Evolutionary conservation across 2,797 vertebrate species (phyloP), one percentile per base, ranked within the genome.

Genomic region (Mormyrops attenuatus): DNA sequence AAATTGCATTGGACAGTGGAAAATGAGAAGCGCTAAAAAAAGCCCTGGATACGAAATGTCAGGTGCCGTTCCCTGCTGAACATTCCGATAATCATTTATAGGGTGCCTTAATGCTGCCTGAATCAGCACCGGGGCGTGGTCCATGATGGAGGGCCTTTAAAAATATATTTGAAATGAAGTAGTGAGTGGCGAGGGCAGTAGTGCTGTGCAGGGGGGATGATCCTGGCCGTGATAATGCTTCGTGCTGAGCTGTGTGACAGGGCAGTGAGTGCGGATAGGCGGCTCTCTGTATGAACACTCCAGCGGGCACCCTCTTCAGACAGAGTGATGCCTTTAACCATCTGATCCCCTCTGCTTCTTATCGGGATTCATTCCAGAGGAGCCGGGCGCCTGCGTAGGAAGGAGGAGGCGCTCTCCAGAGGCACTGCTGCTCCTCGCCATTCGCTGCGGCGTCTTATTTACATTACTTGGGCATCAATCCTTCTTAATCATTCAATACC

Each of bases 341-440:
- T n/a, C 88, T 87, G 60, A 34, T 38, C 90, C 91, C 88, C 49
- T 88, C 86, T 92, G 91, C 93, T 95, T 95, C 95, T 94, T 95
- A 94, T 94, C 94, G 7, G 20, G 50, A 50, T 55, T 88, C 88
- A 57, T 55, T 60, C 66, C 30, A 44, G 63, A n/a, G 44, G 47
- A 8, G 73, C 9, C 17, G 47, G n/a, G 63, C 13, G 2, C 38
- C 22, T 26, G 11, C 3, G 3, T 34, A 34, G 63, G 26, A 0
- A 15, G 3, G 63, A 69, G 34, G 11, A 34, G 26, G 1, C 60
- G 1, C 63, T 69, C 26, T 69, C 0, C 4, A 0, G 11, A 69
- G 26, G 26, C 63, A 15, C 63, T 69, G 2, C 9, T 15, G 11
- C 26, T 30, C 3, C 26, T 0, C 11, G 26, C 26, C 63, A 66